These are phyloP conservation scores for Anoura caudifer DNA, from an alignment of 2,113 vertebrate species.

Conservation along the genomic window DNA sequence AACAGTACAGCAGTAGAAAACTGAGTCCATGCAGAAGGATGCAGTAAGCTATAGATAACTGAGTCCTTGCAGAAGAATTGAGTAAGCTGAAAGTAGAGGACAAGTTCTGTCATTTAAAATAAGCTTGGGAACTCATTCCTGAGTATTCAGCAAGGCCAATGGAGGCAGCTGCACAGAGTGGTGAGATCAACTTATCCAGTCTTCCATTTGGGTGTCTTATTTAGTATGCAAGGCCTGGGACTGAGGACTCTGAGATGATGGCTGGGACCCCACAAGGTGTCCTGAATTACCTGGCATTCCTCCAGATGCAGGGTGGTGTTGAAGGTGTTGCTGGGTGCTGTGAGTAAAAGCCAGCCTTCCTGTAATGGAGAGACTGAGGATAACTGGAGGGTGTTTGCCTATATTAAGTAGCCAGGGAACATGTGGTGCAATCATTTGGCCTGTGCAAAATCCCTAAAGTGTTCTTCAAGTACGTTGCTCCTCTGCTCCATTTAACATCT, in stretches of 20 bases:
- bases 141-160: neutral
- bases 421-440: neutral
- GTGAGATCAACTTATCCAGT: neutral
- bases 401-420: neutral
- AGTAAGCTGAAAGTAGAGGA: too few relatives aligned
- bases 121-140: neutral
- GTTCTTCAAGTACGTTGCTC: neutral
- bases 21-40: neutral
- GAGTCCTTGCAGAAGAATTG: too few relatives aligned
- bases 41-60: neutral
- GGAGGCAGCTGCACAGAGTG: neutral
- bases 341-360: neutral
- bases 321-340: neutral
- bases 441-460: neutral
- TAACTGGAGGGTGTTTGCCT: neutral
- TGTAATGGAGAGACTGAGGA: too few relatives aligned
- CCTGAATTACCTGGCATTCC: neutral
- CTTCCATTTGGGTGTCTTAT: neutral
- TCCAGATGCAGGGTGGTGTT: neutral
- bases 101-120: neutral
- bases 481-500: neutral
- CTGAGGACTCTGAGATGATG: neutral
- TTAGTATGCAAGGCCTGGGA: neutral
- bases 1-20: neutral
- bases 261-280: neutral